These are phyloP conservation scores for Microplitis mediator DNA, from an alignment of 1,140 invertebrate species.

Conservation along the genomic window DNA sequence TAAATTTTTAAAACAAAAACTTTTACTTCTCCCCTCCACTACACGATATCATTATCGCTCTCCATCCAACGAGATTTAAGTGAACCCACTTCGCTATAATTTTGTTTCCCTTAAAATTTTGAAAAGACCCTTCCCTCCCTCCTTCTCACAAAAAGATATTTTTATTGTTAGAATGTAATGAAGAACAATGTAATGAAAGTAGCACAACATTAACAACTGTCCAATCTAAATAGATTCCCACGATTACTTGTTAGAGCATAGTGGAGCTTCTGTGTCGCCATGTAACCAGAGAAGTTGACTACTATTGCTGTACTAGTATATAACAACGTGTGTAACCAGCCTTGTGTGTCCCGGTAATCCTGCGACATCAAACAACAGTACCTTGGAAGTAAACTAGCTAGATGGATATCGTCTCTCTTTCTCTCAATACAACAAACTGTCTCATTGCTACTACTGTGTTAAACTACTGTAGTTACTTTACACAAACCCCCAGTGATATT, in stretches of 20 bases:
- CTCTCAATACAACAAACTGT: not conserved
- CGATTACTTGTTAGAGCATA: not conserved
- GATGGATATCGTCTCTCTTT: not conserved
- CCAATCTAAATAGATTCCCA: conserved; percentile 24
- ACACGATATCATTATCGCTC: no score
- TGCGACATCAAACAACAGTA: conserved; percentile 26
- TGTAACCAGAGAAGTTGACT: conserved; percentile 23
- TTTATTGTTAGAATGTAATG: not conserved
- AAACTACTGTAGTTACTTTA: not conserved
- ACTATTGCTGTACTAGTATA: conserved; percentile 1
- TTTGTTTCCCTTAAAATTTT: no score
- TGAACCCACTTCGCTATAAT: no score
- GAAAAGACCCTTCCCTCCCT: no score
- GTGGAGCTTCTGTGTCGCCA: not conserved
- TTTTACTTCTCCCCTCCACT: no score
- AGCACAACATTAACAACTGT: conserved; percentile 6
- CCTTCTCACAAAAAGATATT: not conserved
- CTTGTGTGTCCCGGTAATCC: conserved; percentile 26
- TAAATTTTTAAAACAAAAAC: no score
- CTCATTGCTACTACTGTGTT: no score
- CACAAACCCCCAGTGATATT: not conserved
- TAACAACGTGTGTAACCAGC: conserved; percentile 29
- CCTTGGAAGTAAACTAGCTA: conserved; percentile 23
- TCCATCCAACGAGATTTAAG: no score
- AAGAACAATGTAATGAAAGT: not conserved